Evolutionary conservation across 2,797 vertebrate species (phyloP).

Genomic region (Okamejei kenojei): DNA sequence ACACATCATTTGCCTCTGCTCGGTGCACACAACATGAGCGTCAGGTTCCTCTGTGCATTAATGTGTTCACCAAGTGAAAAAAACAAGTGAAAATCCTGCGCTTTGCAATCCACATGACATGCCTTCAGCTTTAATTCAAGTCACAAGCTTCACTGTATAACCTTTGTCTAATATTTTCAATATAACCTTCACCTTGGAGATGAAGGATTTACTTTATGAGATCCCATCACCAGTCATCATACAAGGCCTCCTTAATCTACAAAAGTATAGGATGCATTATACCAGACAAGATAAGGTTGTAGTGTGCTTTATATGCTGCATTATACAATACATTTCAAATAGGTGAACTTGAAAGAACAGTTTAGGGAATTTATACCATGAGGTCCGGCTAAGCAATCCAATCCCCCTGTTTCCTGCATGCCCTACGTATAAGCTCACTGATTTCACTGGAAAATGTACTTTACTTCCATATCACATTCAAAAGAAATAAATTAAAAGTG

Average conservation of each 20-base stretch:
- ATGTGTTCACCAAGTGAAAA: no score
- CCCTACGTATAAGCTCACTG: no score
- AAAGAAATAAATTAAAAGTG: no score
- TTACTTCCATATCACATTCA: no score
- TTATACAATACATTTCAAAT: neutral
- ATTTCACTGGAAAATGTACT: no score
- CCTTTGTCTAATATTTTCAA: neutral
- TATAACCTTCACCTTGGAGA: neutral
- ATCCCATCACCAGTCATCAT: neutral
- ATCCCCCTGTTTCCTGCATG: no score
- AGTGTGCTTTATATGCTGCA: neutral
- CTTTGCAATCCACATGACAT: no score
- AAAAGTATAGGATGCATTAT: neutral
- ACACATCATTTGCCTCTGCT: neutral
- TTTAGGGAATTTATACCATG: neutral
- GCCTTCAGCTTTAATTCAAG: no score
- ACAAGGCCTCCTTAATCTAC: neutral
- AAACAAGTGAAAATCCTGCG: no score
- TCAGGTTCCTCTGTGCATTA: neutral
- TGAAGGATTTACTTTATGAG: neutral
- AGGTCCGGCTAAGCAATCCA: no score
- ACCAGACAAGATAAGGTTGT: neutral
- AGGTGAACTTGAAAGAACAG: neutral
- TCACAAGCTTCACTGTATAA: neutral
- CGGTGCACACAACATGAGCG: no score